Evolutionary conservation across 2,888 invertebrate genomes (phyloP).

Genomic region (Ophion obscuratus): DNA sequence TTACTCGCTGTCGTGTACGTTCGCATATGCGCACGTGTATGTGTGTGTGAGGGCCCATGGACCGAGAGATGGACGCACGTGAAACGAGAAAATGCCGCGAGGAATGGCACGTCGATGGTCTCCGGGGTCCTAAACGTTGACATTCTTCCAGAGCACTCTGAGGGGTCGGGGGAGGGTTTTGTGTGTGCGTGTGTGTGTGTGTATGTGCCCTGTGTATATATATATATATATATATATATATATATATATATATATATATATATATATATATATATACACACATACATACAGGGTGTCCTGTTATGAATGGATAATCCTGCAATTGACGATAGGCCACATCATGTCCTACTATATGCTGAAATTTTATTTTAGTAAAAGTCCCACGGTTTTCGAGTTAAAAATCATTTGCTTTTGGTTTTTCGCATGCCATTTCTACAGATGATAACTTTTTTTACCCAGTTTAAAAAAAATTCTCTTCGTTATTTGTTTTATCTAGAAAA

Average conservation of each 20-base stretch:
- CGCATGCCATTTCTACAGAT: too few relatives aligned
- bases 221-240: not conserved
- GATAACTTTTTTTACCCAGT: too few relatives aligned
- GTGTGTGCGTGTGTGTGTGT: not conserved
- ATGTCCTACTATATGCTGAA: too few relatives aligned
- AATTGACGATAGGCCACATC: too few relatives aligned
- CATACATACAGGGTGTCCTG: too few relatives aligned
- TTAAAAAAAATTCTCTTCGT: too few relatives aligned
- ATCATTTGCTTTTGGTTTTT: too few relatives aligned
- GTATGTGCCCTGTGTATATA: not conserved
- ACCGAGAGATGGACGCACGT: conserved; percentile 42
- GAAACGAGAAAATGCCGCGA: conserved; percentile 31
- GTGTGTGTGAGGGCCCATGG: conserved; percentile 43
- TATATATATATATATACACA: not conserved
- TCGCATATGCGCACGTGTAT: conserved; percentile 9
- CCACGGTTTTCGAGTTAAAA: too few relatives aligned
- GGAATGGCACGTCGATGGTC: conserved; percentile 16
- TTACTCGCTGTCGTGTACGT: conserved; percentile 73
- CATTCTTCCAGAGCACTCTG: conserved; percentile 42
- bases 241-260: conserved; percentile 4
- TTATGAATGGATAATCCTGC: too few relatives aligned
- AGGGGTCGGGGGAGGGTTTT: conserved; percentile 8
- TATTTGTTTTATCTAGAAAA: too few relatives aligned
- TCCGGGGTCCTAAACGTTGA: conserved; percentile 45
- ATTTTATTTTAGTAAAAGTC: too few relatives aligned